Percentiles rank a stretch among this genome's conserved stretches.
Evolutionary conservation across 2,797 vertebrate species (phyloP).

Genomic region (Pseudocheirus occidentalis): DNA sequence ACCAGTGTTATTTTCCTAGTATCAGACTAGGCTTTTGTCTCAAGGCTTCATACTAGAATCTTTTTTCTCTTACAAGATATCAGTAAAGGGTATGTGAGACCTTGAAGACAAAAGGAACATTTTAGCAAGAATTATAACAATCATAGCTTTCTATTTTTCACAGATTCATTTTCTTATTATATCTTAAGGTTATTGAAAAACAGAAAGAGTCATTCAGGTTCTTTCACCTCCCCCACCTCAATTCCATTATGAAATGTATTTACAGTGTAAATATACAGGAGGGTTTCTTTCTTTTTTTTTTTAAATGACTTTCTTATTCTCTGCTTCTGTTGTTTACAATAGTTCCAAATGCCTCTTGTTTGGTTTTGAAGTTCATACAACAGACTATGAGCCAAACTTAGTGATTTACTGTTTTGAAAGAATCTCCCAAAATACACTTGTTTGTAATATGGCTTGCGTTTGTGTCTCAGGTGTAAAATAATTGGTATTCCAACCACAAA

Average conservation of each 20-base stretch:
- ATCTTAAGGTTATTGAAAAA: background rate
- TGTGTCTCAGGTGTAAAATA: constrained; percentile 80
- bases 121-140: background rate
- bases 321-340: constrained; percentile 81
- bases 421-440: constrained; percentile 81
- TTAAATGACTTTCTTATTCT: constrained; percentile 65
- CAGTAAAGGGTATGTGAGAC: constrained; percentile 67
- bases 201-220: background rate
- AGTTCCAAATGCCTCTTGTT: constrained; percentile 81
- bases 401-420: constrained; percentile 80
- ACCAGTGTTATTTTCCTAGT: background rate
- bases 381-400: constrained; percentile 82
- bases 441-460: constrained; percentile 79
- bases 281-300: constrained; percentile 65
- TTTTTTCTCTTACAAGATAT: constrained; percentile 46
- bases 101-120: constrained; percentile 45
- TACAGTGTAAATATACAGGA: constrained; percentile 77
- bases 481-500: constrained; percentile 74
- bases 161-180: background rate
- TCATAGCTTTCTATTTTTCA: background rate
- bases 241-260: constrained; percentile 74
- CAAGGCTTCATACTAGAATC: constrained; percentile 33
- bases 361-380: constrained; percentile 79
- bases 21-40: constrained; percentile 1
- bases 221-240: background rate